Conservation (phyloP, 2,888 invertebrate genomes). For the Cheiracanthium punctorium region DNA sequence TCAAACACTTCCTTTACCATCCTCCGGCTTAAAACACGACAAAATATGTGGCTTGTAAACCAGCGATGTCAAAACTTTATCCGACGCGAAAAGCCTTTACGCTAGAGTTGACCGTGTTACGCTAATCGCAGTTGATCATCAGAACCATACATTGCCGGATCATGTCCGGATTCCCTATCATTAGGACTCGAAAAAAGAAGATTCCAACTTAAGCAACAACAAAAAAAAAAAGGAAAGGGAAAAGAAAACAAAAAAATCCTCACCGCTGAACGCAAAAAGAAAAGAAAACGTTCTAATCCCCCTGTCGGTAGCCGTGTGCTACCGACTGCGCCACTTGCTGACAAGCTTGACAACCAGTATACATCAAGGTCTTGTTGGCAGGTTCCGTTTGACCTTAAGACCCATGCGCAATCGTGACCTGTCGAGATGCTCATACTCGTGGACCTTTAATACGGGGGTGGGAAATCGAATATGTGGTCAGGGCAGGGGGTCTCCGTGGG, state of each 20-base stretch:
- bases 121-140: slow-evolving; percentile 31
- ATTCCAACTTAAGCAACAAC: neutral
- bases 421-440: neutral
- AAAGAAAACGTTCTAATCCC: slow-evolving; percentile 9
- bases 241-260: too few relatives aligned
- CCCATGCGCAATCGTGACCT: slow-evolving; percentile 2
- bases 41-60: too few relatives aligned
- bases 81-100: neutral
- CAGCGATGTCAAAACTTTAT: neutral
- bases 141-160: slow-evolving; percentile 31
- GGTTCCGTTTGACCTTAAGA: slow-evolving; percentile 39
- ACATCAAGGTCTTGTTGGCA: slow-evolving; percentile 29
- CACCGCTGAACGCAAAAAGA: too few relatives aligned
- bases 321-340: slow-evolving; percentile 40
- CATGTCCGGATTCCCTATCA: slow-evolving; percentile 1
- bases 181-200: neutral
- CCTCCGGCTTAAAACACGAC: too few relatives aligned
- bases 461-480: slow-evolving; percentile 2
- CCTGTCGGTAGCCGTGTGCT: slow-evolving; percentile 41
- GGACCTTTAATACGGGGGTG: neutral
- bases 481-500: neutral
- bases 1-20: too few relatives aligned
- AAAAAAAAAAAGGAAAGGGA: neutral
- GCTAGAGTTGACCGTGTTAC: slow-evolving; percentile 19
- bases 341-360: slow-evolving; percentile 37